Conservation (phyloP, 2,113 vertebrate genomes). For the Colius striatus region DNA sequence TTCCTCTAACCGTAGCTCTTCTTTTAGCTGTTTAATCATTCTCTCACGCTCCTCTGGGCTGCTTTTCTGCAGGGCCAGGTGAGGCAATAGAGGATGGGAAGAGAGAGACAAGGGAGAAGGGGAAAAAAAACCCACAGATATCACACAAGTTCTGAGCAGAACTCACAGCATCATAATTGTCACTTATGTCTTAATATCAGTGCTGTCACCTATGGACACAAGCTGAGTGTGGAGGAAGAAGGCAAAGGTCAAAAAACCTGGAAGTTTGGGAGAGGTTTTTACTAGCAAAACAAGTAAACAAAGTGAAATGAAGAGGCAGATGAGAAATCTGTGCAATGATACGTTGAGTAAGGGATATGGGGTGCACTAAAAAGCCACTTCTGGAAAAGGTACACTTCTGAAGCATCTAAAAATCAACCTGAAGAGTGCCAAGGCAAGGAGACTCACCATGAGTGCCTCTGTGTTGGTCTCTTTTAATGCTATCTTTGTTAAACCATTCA, state of each 20-base stretch:
- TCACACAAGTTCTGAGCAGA: not conserved
- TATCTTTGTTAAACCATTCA: slow-evolving; percentile 87
- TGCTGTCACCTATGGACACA: not conserved
- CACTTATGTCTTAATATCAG: not conserved
- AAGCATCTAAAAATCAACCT: not conserved
- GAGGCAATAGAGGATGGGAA: not conserved
- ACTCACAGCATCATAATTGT: not conserved
- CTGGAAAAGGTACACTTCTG: not conserved
- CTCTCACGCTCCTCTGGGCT: slow-evolving; percentile 89
- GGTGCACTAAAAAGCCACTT: rapidly evolving
- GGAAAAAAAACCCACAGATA: not conserved
- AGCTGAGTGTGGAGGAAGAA: not conserved
- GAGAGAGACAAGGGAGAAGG: not conserved
- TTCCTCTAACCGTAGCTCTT: slow-evolving; percentile 94
- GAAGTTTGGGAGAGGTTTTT: not conserved
- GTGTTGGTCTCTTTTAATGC: slow-evolving; percentile 84
- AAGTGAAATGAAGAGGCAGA: not conserved
- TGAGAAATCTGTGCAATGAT: no score
- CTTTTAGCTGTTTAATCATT: slow-evolving; percentile 92
- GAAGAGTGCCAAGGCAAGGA: not conserved
- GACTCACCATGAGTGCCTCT: slow-evolving; percentile 89
- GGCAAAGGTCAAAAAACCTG: not conserved
- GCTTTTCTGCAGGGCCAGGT: slow-evolving; percentile 81
- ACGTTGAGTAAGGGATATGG: not conserved
- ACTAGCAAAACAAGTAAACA: not conserved